phyloP scores from a whole-genome alignment of 2,113 vertebrate species.

The Bubalus kerabau region DNA sequence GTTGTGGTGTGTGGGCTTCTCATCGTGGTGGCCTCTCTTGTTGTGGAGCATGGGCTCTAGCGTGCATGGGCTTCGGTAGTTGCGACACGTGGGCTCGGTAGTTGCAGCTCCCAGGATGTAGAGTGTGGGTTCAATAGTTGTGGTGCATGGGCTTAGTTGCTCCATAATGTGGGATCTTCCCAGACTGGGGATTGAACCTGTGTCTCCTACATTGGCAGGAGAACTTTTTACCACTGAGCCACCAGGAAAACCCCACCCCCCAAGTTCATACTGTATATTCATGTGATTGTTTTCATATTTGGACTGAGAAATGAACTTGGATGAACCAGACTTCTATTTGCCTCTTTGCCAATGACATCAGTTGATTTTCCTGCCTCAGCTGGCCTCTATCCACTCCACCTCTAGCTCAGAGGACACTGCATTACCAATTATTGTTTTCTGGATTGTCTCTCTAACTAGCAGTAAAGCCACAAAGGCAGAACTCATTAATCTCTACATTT shows the following conservation, averaged over 20 bases:
- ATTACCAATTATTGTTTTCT: background rate
- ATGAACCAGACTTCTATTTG: background rate
- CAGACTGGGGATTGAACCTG: background rate
- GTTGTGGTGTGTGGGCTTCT: background rate
- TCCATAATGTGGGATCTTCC: background rate
- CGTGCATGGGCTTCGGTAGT: background rate
- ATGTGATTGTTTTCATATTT: background rate
- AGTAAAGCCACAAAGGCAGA: background rate
- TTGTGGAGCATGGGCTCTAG: background rate
- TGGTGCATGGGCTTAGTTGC: background rate
- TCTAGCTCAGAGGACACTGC: background rate
- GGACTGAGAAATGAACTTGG: background rate
- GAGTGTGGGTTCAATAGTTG: background rate
- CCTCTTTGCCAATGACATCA: background rate
- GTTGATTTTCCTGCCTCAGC: background rate
- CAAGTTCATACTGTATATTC: background rate
- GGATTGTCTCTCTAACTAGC: background rate
- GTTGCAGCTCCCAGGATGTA: background rate
- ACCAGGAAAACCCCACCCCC: background rate
- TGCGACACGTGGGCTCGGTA: background rate
- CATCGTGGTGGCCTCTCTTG: background rate
- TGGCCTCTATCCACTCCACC: background rate
- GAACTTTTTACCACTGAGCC: background rate
- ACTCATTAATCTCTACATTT: background rate
- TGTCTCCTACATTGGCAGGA: background rate